Base-by-base conservation (phyloP, 2,888 invertebrate genomes). In the Drosophila mettleri region DNA sequence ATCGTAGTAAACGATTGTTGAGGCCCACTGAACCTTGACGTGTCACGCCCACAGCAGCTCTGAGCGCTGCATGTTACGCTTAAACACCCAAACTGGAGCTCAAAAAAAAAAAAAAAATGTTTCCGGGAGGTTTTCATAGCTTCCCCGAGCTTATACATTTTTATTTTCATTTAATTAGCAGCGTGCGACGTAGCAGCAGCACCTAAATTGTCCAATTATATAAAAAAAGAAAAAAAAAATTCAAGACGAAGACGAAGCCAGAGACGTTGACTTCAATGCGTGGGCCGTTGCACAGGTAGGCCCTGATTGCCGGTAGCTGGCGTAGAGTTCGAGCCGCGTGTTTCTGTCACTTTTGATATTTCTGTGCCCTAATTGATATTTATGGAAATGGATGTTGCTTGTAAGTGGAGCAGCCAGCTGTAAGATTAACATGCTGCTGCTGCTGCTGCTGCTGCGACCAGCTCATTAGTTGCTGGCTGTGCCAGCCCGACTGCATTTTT, bases 341-440 rank as follows among this genome's bases (percentile, higher is more conserved):
- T 71, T 55, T 57, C 59, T 51, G 59, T 60, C 57, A 58, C 84
- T 78, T 81, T 69, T 84, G 69, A 82, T 80, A 80, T 74, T 80
- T 73, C 66, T 78, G 73, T 48, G 24, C 70, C 80, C 64, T 85
- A 85, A 85, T 85, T 86, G 86, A 85, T 85, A 85, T 85, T 85
- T 85, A 85, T 85, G 85, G 80, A 84, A 84, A 82, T 80, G 78
- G 54, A 63, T 52, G 52, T 53, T 57, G 49, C 22, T 9, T 33
- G 64, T 75, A 80, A 82, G 69, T 82, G 84, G 83, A 84, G 69
- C 82, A 73, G 48, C 48, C 65, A 68, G 49, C 70, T 64, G 80
- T 60, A 67, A 75, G 81, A 83, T 81, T 74, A 78, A 78, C 74
- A 82, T 60, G 71, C 66, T 38, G 53, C 66, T 22, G 52, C 10